These are phyloP conservation scores for Nymphicus hollandicus DNA, from an alignment of 2,113 vertebrate genomes.

Conservation along the genomic window DNA sequence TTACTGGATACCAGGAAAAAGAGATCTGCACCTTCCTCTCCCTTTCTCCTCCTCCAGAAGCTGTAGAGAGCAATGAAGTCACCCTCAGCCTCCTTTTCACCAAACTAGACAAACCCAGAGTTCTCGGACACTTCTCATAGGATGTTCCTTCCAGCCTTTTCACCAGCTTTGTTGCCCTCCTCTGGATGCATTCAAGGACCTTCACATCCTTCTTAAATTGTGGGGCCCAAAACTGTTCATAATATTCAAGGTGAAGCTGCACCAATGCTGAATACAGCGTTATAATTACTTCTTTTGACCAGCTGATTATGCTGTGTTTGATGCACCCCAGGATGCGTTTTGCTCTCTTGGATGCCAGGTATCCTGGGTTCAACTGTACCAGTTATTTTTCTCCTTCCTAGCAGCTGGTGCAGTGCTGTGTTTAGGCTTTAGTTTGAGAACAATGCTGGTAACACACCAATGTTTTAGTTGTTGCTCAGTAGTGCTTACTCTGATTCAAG, in stretches of 20 bases:
- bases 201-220: neutral
- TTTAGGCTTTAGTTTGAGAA: neutral
- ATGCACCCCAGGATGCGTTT: neutral
- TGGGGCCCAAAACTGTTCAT: too few relatives aligned
- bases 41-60: neutral
- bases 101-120: neutral
- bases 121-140: neutral
- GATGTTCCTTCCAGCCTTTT: neutral
- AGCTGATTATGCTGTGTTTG: rapidly evolving
- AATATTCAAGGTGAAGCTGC: neutral
- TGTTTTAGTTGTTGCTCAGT: neutral
- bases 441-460: neutral
- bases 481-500: neutral
- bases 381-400: neutral
- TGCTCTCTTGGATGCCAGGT: neutral
- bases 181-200: neutral
- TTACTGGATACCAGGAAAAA: neutral
- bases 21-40: neutral
- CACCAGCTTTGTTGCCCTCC: neutral
- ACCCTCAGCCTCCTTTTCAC: neutral
- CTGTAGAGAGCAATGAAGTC: neutral
- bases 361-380: neutral
- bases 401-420: neutral
- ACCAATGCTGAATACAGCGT: rapidly evolving
- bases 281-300: neutral